Percentiles rank a stretch among this genome's conserved stretches.
phyloP scores from a whole-genome alignment of 2,888 invertebrate species.

The Apeira syringaria region DNA sequence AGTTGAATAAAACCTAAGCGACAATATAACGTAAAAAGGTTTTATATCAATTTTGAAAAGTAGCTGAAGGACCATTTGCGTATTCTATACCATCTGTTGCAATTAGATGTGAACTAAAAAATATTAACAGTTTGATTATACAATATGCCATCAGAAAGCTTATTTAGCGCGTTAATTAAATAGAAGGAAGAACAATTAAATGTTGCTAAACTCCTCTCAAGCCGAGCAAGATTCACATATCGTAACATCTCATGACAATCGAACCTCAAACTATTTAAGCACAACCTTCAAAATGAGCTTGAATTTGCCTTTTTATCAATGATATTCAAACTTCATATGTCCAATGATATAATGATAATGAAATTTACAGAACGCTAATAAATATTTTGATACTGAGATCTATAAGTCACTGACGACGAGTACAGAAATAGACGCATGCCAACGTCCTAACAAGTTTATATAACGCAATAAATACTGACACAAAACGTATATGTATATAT shows the following conservation, averaged over 20 bases:
- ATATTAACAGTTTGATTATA: too few relatives aligned
- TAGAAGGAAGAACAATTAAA: conserved; percentile 39
- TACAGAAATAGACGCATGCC: conserved; percentile 30
- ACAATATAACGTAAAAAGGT: background rate
- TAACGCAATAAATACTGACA: conserved; percentile 15
- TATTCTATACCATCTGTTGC: background rate
- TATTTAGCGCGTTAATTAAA: conserved; percentile 2
- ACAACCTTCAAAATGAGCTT: conserved; percentile 74
- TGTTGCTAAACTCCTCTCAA: conserved; percentile 67
- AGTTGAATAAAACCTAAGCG: background rate
- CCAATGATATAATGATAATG: conserved; percentile 29
- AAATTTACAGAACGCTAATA: conserved; percentile 31
- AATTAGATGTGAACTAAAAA: background rate
- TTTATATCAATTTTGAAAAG: background rate
- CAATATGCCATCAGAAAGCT: conserved; percentile 4
- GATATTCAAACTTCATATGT: conserved; percentile 35
- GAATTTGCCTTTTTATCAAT: conserved; percentile 42
- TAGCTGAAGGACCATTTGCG: background rate
- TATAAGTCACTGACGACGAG: conserved; percentile 32
- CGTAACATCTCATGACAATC: conserved; percentile 49
- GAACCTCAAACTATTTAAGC: conserved; percentile 61
- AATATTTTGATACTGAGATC: conserved; percentile 53
- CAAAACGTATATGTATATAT: conserved; percentile 2
- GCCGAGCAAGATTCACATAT: conserved; percentile 34
- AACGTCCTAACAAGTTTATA: conserved; percentile 30